Conservation (phyloP, 2,888 invertebrate species). For the Nymphalis urticae region DNA sequence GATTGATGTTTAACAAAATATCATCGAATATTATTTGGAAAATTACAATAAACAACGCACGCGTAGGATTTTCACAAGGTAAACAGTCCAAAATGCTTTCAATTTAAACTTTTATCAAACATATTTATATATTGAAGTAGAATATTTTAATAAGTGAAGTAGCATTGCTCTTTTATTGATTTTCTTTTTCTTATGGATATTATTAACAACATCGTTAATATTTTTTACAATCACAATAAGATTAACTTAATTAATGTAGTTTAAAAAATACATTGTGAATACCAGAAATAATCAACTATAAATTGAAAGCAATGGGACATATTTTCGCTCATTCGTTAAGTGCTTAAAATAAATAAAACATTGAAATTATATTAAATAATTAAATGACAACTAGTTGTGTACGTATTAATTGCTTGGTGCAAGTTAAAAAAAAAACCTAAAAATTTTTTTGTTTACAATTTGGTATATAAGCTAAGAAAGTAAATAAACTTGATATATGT, state of each 20-base stretch:
- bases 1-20: constrained; percentile 14
- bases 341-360: constrained; percentile 6
- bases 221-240: too few relatives aligned
- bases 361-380: not conserved
- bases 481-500: not conserved
- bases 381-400: not conserved
- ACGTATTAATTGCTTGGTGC: not conserved
- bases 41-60: not conserved
- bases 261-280: too few relatives aligned
- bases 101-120: not conserved
- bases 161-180: too few relatives aligned
- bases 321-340: constrained; percentile 3
- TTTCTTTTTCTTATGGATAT: too few relatives aligned
- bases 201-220: too few relatives aligned
- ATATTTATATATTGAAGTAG: too few relatives aligned
- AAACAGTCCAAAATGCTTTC: not conserved
- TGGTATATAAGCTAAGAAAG: not conserved
- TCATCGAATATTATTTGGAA: constrained; percentile 12
- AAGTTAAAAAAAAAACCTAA: not conserved
- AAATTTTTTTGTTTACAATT: not conserved
- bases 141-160: too few relatives aligned
- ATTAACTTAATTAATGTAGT: too few relatives aligned
- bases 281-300: not conserved
- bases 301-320: not conserved
- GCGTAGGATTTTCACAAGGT: not conserved